Evolutionary conservation across 2,797 vertebrate genomes (phyloP).

Genomic region (Macrochelys suwanniensis): DNA sequence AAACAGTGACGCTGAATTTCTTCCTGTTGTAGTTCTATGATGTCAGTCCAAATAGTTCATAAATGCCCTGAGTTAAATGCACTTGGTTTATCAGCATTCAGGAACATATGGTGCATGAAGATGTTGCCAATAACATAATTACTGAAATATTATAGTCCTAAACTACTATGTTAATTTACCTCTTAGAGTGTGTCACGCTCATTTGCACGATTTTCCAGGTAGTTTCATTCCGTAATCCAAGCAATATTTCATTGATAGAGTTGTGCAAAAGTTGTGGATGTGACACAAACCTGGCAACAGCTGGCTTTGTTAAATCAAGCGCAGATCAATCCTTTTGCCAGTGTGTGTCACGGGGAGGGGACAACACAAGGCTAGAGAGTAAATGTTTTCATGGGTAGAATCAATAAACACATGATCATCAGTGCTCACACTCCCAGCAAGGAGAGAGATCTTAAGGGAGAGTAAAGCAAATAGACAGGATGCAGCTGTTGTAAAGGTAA

Average conservation of each 20-base stretch:
- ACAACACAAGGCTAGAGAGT: not conserved
- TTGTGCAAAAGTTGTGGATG: not conserved
- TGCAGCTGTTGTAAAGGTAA: not conserved
- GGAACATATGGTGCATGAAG: not conserved
- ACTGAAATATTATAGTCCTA: not conserved
- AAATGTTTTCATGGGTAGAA: not conserved
- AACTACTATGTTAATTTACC: not conserved
- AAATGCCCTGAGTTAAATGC: not conserved
- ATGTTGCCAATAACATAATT: not conserved
- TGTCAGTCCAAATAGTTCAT: accelerated
- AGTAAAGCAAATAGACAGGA: not conserved
- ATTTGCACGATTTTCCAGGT: not conserved
- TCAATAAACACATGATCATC: not conserved
- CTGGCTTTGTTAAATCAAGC: not conserved
- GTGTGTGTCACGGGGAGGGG: not conserved
- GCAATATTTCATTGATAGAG: not conserved
- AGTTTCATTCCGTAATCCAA: not conserved
- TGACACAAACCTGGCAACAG: not conserved
- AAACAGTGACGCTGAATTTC: not conserved
- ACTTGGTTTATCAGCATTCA: not conserved
- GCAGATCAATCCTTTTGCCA: not conserved
- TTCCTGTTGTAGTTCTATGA: not conserved
- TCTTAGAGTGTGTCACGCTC: not conserved
- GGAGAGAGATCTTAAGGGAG: not conserved
- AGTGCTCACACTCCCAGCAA: not conserved